Conservation (phyloP, 2,888 invertebrate genomes). For the Zonitis immaculata region DNA sequence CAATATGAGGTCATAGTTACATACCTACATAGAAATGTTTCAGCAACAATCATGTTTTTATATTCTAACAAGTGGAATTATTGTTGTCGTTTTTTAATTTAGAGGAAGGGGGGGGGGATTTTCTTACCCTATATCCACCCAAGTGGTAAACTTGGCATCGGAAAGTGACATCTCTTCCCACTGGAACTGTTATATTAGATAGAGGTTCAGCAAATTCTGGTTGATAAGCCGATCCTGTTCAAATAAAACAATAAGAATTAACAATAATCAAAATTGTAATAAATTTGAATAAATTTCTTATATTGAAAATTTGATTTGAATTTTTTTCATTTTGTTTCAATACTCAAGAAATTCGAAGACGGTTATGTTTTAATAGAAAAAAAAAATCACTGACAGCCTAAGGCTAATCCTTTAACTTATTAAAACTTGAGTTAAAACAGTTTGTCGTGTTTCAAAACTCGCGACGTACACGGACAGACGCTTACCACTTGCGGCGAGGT, state of each 20-base stretch:
- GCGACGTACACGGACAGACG: slow-evolving; percentile 38
- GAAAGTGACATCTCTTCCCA: slow-evolving; percentile 83
- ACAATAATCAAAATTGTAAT: slow-evolving; percentile 8
- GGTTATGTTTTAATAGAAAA: slow-evolving; percentile 44
- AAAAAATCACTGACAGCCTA: slow-evolving; percentile 43
- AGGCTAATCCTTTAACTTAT: slow-evolving; percentile 49
- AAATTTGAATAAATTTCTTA: slow-evolving; percentile 9
- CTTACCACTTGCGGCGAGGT: slow-evolving; percentile 36
- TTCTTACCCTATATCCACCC: slow-evolving; percentile 82
- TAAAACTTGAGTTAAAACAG: slow-evolving; percentile 49
- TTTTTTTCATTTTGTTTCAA: slow-evolving; percentile 15
- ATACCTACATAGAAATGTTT: too few relatives aligned
- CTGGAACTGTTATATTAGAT: slow-evolving; percentile 76
- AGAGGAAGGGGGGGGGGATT: too few relatives aligned
- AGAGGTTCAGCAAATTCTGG: slow-evolving; percentile 83
- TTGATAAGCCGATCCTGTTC: slow-evolving; percentile 57
- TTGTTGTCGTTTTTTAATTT: too few relatives aligned
- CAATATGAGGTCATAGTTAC: too few relatives aligned
- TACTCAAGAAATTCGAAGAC: slow-evolving; percentile 26
- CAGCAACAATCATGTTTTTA: too few relatives aligned
- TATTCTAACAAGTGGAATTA: too few relatives aligned
- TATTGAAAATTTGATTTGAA: slow-evolving; percentile 12
- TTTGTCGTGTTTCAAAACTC: slow-evolving; percentile 42
- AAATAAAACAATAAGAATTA: slow-evolving; percentile 10
- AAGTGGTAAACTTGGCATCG: slow-evolving; percentile 82